Evolutionary conservation across 2,888 invertebrate genomes (phyloP), one percentile per base, ranked within the genome.

Genomic region (Euzophera pinguis): DNA sequence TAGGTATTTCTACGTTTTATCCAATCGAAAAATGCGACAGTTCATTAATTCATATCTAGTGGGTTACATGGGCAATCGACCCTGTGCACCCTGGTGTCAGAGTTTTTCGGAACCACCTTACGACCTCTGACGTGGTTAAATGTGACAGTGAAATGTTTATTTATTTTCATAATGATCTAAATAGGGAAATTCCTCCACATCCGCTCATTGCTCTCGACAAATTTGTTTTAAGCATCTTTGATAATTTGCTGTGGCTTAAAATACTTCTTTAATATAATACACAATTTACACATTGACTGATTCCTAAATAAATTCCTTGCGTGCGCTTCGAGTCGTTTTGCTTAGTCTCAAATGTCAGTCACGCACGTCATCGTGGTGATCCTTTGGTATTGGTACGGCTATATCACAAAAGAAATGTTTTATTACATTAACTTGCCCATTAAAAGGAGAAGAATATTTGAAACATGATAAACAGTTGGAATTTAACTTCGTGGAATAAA

Each of bases 341-440:
- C 64, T 47, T 59, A 68, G 63, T 70, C 70, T 67, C 71, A 73
- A 76, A 76, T 73, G 73, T 75, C 73, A 78, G 81, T 77, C 84
- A 82, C 82, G 85, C 84, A 82, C 82, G 85, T 73, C 72, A 82
- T 73, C 65, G 69, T 63, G 69, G 79, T 69, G 78, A 70, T 70
- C 64, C 62, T 61, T 67, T 63, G 75, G 81, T 80, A 79, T 84
- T 73, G 81, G 84, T 74, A 81, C 82, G 69, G 64, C 69, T 65
- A 65, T 68, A 72, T 75, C 72, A 64, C 62, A 59, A 57, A 59
- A 67, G 65, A 43, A 48, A 55, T 49, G 53, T 67, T 32, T 66
- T 73, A 66, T 65, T 67, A 56, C 69, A 62, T 65, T 68, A 70
- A 76, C 71, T 71, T 65, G 64, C 57, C 54, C 62, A 63, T 67